phyloP scores from a whole-genome alignment of 2,113 vertebrate genomes.

The Oncorhynchus gorbuscha region DNA sequence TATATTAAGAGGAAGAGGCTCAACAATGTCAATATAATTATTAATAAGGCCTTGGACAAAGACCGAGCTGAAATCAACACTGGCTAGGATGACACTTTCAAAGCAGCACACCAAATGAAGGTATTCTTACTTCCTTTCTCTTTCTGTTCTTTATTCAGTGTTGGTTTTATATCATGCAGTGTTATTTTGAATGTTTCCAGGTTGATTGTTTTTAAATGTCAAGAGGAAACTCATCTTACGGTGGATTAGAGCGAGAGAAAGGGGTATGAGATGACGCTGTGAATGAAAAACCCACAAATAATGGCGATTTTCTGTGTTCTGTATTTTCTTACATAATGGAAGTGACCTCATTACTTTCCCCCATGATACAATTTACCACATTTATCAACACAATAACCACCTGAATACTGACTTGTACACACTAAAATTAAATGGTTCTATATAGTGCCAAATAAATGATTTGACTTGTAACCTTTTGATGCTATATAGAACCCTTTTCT shows the following conservation, averaged over 20 bases:
- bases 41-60: constrained; percentile 36
- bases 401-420: not conserved
- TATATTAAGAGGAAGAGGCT: constrained; percentile 55
- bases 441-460: too few relatives aligned
- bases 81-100: constrained; percentile 29
- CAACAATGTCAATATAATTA: constrained; percentile 55
- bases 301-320: too few relatives aligned
- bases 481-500: too few relatives aligned
- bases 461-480: too few relatives aligned
- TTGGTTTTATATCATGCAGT: constrained; percentile 12
- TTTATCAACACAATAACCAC: not conserved
- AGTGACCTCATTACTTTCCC: too few relatives aligned
- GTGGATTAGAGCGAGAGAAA: not conserved
- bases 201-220: constrained; percentile 54
- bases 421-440: too few relatives aligned
- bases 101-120: not conserved
- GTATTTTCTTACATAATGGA: too few relatives aligned
- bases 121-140: too few relatives aligned
- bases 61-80: constrained; percentile 32
- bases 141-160: constrained; percentile 30
- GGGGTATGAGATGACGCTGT: too few relatives aligned
- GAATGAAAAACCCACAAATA: too few relatives aligned
- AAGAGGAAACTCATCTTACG: constrained; percentile 27
- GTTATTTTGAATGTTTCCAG: constrained; percentile 37
- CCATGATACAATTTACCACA: not conserved